Conservation (phyloP, 2,113 vertebrate species). For the Crotalus viridis region DNA sequence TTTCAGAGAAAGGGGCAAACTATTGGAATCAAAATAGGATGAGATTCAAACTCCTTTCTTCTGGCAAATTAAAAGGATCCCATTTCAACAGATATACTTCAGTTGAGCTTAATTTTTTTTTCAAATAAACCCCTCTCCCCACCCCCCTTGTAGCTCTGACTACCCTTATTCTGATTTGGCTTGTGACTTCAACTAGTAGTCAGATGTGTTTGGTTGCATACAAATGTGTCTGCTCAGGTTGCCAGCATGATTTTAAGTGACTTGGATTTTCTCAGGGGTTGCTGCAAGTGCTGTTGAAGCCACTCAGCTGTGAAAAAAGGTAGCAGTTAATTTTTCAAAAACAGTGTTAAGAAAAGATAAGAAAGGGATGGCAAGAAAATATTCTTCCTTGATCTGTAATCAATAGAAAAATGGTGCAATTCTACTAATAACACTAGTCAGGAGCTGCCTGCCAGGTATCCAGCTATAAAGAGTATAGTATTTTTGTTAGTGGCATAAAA, state of each 20-base stretch:
- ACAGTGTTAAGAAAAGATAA: neutral
- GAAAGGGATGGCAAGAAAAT: neutral
- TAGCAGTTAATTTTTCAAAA: neutral
- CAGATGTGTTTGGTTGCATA: neutral
- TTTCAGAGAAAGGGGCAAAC: neutral
- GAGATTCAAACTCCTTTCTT: neutral
- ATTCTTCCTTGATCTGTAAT: neutral
- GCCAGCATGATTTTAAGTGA: neutral
- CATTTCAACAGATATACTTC: neutral
- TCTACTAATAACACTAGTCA: neutral
- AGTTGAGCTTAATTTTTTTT: neutral
- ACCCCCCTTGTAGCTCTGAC: neutral
- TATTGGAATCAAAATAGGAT: neutral
- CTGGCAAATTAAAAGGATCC: neutral
- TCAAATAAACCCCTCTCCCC: neutral
- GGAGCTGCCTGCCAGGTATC: neutral
- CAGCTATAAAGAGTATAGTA: neutral
- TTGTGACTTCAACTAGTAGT: neutral
- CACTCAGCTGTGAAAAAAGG: neutral
- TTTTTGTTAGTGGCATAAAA: neutral
- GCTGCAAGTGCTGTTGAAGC: neutral
- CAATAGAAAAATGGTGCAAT: neutral
- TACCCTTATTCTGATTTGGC: neutral
- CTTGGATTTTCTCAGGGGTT: neutral
- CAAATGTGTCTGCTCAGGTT: neutral